phyloP scores from a whole-genome alignment of 2,888 invertebrate species.

The Drosophila quinaria region DNA sequence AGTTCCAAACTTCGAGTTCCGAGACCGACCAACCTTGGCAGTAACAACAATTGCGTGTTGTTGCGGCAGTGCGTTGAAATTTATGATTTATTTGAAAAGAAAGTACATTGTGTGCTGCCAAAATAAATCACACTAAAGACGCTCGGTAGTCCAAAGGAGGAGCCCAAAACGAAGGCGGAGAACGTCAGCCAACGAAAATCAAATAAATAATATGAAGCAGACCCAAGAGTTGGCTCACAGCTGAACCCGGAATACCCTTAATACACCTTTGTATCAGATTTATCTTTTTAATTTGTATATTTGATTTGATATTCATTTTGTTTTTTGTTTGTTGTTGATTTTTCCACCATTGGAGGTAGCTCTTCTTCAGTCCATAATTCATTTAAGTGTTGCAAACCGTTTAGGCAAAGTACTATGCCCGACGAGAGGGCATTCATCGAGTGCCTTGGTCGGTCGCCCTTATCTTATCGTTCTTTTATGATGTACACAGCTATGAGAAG shows the following conservation, averaged over 20 bases:
- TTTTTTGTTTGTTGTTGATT: too few relatives aligned
- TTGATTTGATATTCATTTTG: not conserved
- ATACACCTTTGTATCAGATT: not conserved
- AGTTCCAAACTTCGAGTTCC: not conserved
- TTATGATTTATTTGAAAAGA: constrained; percentile 81
- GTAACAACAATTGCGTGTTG: constrained; percentile 51
- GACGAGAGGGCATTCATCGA: not conserved
- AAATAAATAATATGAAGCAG: constrained; percentile 56
- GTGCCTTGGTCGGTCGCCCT: constrained; percentile 61
- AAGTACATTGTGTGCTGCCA: constrained; percentile 78
- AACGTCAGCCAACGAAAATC: constrained; percentile 61
- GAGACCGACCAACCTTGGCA: constrained; percentile 1
- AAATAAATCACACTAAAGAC: constrained; percentile 80
- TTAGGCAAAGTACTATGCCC: constrained; percentile 14
- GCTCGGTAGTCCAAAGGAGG: constrained; percentile 29
- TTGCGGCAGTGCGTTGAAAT: constrained; percentile 74
- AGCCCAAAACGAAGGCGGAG: constrained; percentile 23
- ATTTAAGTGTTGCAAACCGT: constrained; percentile 8
- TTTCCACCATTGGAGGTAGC: not conserved
- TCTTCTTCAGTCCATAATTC: not conserved
- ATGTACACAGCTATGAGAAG: constrained; percentile 73
- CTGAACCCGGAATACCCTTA: constrained; percentile 15
- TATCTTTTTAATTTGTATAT: not conserved
- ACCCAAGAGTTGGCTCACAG: not conserved
- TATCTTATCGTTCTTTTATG: constrained; percentile 81